Evolutionary conservation across 2,888 invertebrate species (phyloP), one percentile per base, ranked within the genome.

Genomic region (Drosophila subquinaria): DNA sequence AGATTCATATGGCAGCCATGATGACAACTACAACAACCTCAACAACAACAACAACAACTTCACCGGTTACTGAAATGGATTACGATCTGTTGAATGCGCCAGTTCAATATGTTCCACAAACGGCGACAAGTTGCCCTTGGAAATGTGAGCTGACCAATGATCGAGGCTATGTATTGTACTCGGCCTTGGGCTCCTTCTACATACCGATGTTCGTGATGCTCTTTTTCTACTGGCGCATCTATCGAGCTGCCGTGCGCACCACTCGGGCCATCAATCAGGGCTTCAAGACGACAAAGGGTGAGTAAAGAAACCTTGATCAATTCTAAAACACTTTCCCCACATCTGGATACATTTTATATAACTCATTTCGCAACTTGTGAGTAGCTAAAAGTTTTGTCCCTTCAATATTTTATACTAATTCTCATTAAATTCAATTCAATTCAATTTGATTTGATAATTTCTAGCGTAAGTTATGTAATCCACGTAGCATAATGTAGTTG

Each of bases 141-240:
- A 96, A 96, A 80, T 98, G 98, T 91, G 97, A 97, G 92, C 95
- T 98, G 77, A 98, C 97, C 90, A 97, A 97, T 93, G 98, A 98
- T 92, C 96, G 97, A 51, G 98, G 98, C 60, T 99, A 99, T 94
- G 98, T 99, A 63, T 96, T 99, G 62, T 98, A 98, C 94, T 98
- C 98, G 4, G 98, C 99, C 0, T 94, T 99, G 27, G 99, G 99
- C n/a, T 98, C 98, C 76, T 99, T 99, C 95, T 99, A 97, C 94
- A 96, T 98, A 89, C 99, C 99, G 43, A 98, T 98, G 98, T 95
- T 98, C 88, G 97, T 99, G 81, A 99, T 99, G 97, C 94, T 98
- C 88, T 98, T 98, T 94, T 98, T 99, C 94, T 99, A 99, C 93
- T 98, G 98, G 97, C 95, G 97, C 85, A 99, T 99, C 87, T 99